Conservation (phyloP, 2,797 vertebrate species). For the Cossypha caffra region DNA sequence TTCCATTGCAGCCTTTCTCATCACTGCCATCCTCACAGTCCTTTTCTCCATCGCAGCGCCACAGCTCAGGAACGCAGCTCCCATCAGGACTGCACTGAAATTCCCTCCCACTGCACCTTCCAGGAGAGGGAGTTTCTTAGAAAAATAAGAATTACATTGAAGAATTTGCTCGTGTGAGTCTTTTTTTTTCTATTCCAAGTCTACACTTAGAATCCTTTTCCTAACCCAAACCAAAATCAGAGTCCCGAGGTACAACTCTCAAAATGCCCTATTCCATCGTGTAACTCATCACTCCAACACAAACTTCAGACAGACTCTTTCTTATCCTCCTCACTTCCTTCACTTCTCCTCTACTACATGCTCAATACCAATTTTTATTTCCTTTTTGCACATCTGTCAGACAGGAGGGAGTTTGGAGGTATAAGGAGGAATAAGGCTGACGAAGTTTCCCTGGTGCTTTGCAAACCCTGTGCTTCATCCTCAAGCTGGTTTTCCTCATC, state of each 20-base stretch:
- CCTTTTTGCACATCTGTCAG: not conserved
- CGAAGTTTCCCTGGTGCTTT: accelerated
- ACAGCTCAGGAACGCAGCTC: conserved; percentile 91
- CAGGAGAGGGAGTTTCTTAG: conserved; percentile 83
- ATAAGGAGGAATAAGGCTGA: not conserved
- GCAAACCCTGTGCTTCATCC: accelerated
- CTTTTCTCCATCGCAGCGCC: conserved; percentile 95
- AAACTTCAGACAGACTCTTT: not conserved
- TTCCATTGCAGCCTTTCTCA: conserved; percentile 90
- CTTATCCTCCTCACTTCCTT: not conserved
- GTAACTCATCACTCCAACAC: not conserved
- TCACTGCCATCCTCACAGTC: conserved; percentile 97
- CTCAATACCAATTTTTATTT: not conserved
- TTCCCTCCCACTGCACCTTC: conserved; percentile 87
- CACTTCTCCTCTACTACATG: not conserved
- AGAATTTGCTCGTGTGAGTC: not conserved
- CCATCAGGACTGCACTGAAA: conserved; percentile 92
- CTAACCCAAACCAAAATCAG: not conserved
- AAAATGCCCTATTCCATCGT: not conserved
- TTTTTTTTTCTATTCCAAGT: not conserved
- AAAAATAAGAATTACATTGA: conserved; percentile 22
- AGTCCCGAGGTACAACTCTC: accelerated
- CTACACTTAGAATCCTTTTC: not conserved
- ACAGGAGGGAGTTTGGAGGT: not conserved
- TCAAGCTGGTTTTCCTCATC: not conserved